Percentiles rank a stretch among this genome's conserved stretches.
Conservation (phyloP, 2,797 vertebrate species). For the Acanthurus leucopareius region DNA sequence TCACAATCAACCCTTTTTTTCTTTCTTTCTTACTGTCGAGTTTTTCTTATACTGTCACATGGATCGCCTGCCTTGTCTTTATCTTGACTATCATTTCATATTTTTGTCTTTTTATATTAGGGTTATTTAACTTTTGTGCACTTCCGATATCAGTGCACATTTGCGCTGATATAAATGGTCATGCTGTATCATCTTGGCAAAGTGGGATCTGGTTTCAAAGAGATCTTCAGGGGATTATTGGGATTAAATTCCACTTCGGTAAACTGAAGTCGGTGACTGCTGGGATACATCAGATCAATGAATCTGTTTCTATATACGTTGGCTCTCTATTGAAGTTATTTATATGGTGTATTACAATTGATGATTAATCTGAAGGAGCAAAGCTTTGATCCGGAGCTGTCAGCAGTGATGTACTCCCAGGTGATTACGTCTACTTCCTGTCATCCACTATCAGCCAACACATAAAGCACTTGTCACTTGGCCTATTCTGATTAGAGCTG, state of each 20-base stretch:
- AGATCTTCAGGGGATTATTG: constrained; percentile 52
- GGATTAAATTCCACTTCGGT: constrained; percentile 43
- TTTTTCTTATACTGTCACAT: constrained; percentile 31
- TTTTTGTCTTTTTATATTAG: constrained; percentile 12
- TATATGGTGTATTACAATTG: constrained; percentile 58
- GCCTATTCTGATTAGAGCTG: constrained; percentile 73
- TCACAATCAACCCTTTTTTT: constrained; percentile 35
- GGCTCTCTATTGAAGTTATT: constrained; percentile 62
- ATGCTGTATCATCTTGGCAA: constrained; percentile 32
- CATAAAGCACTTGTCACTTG: constrained; percentile 75
- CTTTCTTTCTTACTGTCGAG: constrained; percentile 34
- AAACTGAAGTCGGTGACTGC: constrained; percentile 43
- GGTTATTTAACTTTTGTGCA: not conserved
- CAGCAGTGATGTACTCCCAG: constrained; percentile 75
- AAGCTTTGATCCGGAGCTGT: constrained; percentile 76
- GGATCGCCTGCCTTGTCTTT: constrained; percentile 11
- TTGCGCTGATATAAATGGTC: constrained; percentile 6
- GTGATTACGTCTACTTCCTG: constrained; percentile 76
- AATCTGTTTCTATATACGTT: constrained; percentile 27
- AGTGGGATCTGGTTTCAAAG: constrained; percentile 57
- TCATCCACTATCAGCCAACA: constrained; percentile 74
- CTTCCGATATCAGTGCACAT: not conserved
- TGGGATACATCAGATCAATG: constrained; percentile 47
- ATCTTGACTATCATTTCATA: constrained; percentile 22
- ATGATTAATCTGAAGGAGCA: constrained; percentile 71